Evolutionary conservation across 2,113 vertebrate species (phyloP).

Genomic region (Myocastor coypus): DNA sequence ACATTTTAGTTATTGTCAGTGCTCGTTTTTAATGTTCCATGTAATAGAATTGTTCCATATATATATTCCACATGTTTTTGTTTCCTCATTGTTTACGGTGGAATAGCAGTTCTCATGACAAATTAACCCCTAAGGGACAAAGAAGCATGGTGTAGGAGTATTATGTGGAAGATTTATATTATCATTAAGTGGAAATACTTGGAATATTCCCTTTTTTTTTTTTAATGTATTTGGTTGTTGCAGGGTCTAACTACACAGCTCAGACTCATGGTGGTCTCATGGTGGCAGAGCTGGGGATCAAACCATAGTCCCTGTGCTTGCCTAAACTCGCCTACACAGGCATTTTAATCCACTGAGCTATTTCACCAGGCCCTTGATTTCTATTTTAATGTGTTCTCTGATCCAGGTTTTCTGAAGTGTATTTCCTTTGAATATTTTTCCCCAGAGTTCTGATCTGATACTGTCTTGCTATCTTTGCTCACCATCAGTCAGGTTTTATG

Average conservation of each 20-base stretch:
- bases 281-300: no score
- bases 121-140: background rate
- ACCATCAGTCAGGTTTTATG: background rate
- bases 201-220: background rate
- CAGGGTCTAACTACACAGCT: no score
- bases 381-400: slow-evolving; percentile 45
- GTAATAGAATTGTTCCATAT: background rate
- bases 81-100: background rate
- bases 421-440: background rate
- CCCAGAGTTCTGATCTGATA: background rate
- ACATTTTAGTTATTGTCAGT: background rate
- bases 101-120: background rate
- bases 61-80: background rate
- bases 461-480: slow-evolving; percentile 18
- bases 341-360: no score
- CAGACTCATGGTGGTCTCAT: no score
- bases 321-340: no score
- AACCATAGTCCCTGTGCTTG: no score
- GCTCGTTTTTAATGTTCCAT: background rate
- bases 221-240: no score
- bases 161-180: background rate
- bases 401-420: background rate
- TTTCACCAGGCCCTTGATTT: background rate
- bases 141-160: background rate
- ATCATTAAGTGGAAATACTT: background rate